Evolutionary conservation across 2,888 invertebrate genomes (phyloP), one percentile per base, ranked within the genome.

Genomic region (Zele albiditarsus): DNA sequence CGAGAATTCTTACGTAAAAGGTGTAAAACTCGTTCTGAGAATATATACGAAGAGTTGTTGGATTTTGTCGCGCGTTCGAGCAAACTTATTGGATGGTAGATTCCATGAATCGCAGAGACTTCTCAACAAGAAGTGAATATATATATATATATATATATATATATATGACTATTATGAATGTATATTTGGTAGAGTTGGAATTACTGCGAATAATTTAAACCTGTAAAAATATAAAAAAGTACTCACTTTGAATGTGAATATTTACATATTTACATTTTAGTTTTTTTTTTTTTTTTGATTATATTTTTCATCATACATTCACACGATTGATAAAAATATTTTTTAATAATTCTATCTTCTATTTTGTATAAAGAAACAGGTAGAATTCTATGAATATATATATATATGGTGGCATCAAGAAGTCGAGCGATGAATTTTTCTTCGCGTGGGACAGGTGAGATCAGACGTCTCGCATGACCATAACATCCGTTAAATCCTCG

Each of bases 371-470:
- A 16, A 38, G 33, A 27, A 65, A 12, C 53, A 53, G 20, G 20
- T 20, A 53, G 8, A 53, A 20, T n/a, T 53, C 20, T 53, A 20
- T 53, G 4, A n/a, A 20, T 53, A 20, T 53, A 20, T 4, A 20
- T 53, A 62, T 53, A 53, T 20, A 53, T 53, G 20, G 38, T 16
- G 38, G 65, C 20, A 38, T 38, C 20, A 5, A 65, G n/a, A 33
- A 38, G 33, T 65, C 38, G 65, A 65, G 65, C 38, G 65, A 65
- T 65, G 65, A 65, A 65, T 65, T 31, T 53, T 53, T 10, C 31
- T 20, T 65, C 38, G 65, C 38, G 38, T 65, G 31, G 65, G 65
- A 65, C 65, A 65, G 65, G 65, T 65, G 65, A 65, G 65, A 65
- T 65, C 23, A 27, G 20, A 65, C 25, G 42, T 65, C 23, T 65